phyloP scores from a whole-genome alignment of 2,113 vertebrate species.

The Eupsittula cactorum region DNA sequence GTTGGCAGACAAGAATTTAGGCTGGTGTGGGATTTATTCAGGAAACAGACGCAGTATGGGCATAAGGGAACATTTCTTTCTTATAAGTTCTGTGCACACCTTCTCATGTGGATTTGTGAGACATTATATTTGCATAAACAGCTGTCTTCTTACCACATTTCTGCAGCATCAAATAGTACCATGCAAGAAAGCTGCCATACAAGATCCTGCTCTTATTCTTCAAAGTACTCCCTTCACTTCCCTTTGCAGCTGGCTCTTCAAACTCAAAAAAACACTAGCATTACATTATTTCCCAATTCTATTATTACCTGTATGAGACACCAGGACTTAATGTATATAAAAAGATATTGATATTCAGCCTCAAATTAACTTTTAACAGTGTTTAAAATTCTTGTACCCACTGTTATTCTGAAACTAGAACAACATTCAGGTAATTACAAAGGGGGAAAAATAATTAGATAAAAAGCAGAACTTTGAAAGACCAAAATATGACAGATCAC shows the following conservation, averaged over 20 bases:
- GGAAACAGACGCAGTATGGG: neutral
- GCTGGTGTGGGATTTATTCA: conserved; percentile 39
- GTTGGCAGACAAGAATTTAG: conserved; percentile 37
- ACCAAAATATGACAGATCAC: conserved; percentile 19
- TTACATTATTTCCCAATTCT: neutral
- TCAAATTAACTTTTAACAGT: neutral
- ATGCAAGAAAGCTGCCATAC: conserved; percentile 45
- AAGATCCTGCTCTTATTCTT: conserved; percentile 20
- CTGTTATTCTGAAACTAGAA: conserved; percentile 7
- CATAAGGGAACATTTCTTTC: conserved; percentile 60
- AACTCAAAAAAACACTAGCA: neutral
- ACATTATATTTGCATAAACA: conserved; percentile 72
- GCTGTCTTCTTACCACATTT: conserved; percentile 60
- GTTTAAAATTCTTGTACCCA: neutral
- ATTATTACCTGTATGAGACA: neutral
- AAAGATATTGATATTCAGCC: neutral
- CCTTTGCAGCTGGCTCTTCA: conserved; percentile 16
- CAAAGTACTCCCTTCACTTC: neutral
- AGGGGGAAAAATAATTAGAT: conserved; percentile 9
- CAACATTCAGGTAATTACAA: neutral
- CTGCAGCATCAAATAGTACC: conserved; percentile 16
- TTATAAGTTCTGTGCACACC: conserved; percentile 57
- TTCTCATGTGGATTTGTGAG: conserved; percentile 68
- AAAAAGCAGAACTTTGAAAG: conserved; percentile 45
- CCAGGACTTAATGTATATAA: neutral